Conservation (phyloP, 2,113 vertebrate species). For the Campylomormyrus tamandua region DNA sequence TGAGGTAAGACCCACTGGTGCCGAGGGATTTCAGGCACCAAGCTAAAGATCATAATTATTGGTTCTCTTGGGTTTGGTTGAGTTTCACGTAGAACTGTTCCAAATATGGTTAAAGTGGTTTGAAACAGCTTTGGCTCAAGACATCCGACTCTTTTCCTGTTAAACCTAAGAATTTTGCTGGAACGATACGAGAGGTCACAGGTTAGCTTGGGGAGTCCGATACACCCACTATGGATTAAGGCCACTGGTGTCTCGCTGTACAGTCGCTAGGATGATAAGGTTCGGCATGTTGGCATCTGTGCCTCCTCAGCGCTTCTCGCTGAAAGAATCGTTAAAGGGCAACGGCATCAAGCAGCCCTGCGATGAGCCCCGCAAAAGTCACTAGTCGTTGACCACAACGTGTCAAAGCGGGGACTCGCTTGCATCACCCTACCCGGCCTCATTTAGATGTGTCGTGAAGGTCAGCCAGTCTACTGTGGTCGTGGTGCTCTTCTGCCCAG, state of each 20-base stretch:
- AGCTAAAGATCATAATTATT: background rate
- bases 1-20: conserved; percentile 61
- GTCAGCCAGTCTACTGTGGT: background rate
- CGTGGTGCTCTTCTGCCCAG: background rate
- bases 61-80: background rate
- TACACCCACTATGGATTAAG: background rate
- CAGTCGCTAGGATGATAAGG: background rate
- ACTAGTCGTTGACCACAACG: background rate
- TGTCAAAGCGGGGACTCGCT: background rate
- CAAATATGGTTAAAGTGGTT: background rate
- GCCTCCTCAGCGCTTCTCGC: background rate
- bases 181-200: background rate
- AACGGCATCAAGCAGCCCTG: background rate
- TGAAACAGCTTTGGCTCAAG: background rate
- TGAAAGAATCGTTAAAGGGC: background rate
- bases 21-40: background rate
- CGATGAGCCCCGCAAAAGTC: background rate
- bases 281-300: background rate
- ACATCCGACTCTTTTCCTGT: background rate
- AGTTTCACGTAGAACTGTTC: background rate
- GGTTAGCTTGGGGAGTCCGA: background rate
- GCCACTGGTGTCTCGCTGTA: background rate
- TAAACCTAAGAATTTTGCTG: background rate
- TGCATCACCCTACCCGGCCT: background rate
- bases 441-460: background rate